Evolutionary conservation across 2,113 vertebrate species (phyloP), one percentile per base, ranked within the genome.

Genomic region (Tichodroma muraria): DNA sequence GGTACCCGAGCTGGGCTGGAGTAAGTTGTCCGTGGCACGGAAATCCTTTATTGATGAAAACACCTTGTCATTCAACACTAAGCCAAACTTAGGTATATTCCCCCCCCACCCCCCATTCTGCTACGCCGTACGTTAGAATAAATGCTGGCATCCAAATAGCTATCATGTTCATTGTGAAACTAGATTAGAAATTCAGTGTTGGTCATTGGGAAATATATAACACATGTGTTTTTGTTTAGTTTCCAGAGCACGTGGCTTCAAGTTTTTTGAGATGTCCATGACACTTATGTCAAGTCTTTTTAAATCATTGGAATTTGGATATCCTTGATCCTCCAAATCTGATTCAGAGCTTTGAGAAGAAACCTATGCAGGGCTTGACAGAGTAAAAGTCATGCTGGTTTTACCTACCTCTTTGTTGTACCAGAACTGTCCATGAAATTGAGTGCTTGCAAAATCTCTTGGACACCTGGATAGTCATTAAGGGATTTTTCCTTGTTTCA

Each of bases 21-120:
- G 22, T 22, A 22, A 76, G 15, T 24, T 68, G 5, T 14, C 59
- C 49, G 27, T 2, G 4, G n/a, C 2, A 52, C 0, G 0, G 49
- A 73, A 84, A 87, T 19, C 15, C 23, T 61, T 53, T 22, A 57
- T 42, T 10, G 1, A 50, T 38, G 13, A 65, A 84, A 78, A 54
- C 52, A 63, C 14, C 6, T 44, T 45, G 37, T 45, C 38, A 50
- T 30, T 18, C 38, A 50, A 30, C 4, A 0, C 42, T 59, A 78
- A 86, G 33, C 5, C 38, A 38, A 22, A 37, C 45, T 45, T 44
- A 35, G 31, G 20, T 37, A 31, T 77, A 53, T 37, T 8, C 2
- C 4, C n/a, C n/a, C n/a, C n/a, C n/a, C n/a, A n/a, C 5, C 11
- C 20, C 8, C 30, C 0, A 0, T 73, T 86, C 61, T 80, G 20